A percentile compares a stretch with the other conserved stretches of the same genome.
Evolutionary conservation across 92 coral and sea anemone genomes (phyloP).

Genomic region (Parazoanthus darwini): DNA sequence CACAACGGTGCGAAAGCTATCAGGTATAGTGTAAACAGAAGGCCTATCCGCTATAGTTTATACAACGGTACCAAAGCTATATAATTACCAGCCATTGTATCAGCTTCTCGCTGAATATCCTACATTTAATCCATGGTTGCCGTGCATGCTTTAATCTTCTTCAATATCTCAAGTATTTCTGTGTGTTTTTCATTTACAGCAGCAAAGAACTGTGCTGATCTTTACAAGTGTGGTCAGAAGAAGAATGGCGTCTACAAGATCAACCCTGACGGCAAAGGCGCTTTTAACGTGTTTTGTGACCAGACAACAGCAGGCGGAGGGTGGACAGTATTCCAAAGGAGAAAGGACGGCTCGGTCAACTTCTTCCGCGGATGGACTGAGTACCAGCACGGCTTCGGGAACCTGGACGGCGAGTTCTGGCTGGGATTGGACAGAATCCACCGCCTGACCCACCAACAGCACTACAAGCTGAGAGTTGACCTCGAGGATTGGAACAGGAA

Average conservation of each 20-base stretch:
- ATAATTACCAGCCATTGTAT: too few relatives aligned
- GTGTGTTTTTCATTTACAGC: too few relatives aligned
- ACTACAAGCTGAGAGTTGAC: conserved; percentile 21
- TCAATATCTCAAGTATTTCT: too few relatives aligned
- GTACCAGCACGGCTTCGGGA: conserved; percentile 36
- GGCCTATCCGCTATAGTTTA: too few relatives aligned
- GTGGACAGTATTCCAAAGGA: conserved; percentile 36
- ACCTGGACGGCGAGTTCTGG: conserved; percentile 23
- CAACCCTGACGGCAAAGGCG: conserved; percentile 27
- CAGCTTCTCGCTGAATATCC: too few relatives aligned
- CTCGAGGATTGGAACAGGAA: conserved; percentile 25
- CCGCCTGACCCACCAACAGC: conserved; percentile 10
- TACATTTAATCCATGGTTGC: too few relatives aligned
- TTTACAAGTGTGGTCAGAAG: conserved; percentile 16
- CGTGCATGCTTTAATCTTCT: too few relatives aligned
- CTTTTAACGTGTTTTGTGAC: conserved; percentile 35
- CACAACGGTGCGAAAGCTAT: too few relatives aligned
- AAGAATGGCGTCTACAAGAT: conserved; percentile 21
- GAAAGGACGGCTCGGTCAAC: conserved; percentile 24
- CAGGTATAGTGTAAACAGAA: too few relatives aligned
- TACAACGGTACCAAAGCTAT: too few relatives aligned
- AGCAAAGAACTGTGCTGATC: conserved; percentile 24
- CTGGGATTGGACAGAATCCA: conserved; percentile 38
- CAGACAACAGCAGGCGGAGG: conserved; percentile 34
- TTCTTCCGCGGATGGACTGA: conserved; percentile 23